Base-by-base conservation (phyloP, 2,888 invertebrate genomes). In the Xylota sylvarum region DNA sequence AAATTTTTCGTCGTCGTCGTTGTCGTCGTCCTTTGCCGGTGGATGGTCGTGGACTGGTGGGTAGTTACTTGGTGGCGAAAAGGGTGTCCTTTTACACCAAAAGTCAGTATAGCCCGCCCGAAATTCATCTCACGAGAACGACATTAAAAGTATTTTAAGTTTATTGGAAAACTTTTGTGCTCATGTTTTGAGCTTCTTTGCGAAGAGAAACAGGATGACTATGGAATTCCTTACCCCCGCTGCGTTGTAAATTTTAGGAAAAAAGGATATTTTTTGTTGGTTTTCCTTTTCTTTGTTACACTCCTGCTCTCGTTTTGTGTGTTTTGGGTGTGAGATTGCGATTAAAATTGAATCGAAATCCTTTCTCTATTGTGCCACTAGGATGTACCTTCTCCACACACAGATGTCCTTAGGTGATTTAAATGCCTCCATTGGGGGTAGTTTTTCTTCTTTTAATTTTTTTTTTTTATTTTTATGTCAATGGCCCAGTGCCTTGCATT, bases 111-210 rank as follows among this genome's bases (percentile, higher is more conserved):
- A 9, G 27, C 48, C 17, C 52, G 30, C 35, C 65, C 48, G 35
- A 60, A 80, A 77, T 86, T 78, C 86, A 81, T 86, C 86, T 77
- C 81, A 81, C 86, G 81, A 81, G 77, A 72, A 77, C 69, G 81
- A 86, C 81, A 86, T 81, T 86, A 86, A 86, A 81, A 86, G 86
- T 86, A 81, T 86, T 86, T 86, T 73, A 86, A 86, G 86, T 86
- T 86, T 81, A 86, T 86, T 86, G 77, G 86, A 81, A 86, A 86
- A 86, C 72, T 86, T 86, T 86, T 46, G 48, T 46, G 65, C 86
- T 86, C 72, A 72, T 81, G 81, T 78, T 77, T 73, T 77, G 67
- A 40, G 65, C 76, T 72, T 65, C 48, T 46, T 79, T 35, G 56
- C 10, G 9, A 46, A 64, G 23, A 23, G 72, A 78, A 79, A 85